Evolutionary conservation across 2,888 invertebrate genomes (phyloP), one percentile per base, ranked within the genome.

Genomic region (Cephus pygmeus): DNA sequence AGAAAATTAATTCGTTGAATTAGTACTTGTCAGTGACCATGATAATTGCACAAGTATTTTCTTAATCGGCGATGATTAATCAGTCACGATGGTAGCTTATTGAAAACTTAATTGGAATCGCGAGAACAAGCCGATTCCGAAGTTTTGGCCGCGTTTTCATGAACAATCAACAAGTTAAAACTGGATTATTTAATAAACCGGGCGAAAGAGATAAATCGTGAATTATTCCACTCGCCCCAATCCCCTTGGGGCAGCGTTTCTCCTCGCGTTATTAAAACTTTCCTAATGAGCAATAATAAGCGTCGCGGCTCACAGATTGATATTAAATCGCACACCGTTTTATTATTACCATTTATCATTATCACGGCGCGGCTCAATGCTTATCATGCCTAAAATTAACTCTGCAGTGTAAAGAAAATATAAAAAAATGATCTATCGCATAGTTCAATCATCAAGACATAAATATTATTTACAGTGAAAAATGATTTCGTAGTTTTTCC

Each of bases 211-310:
- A 88, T 87, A 87, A 89, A 87, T 87, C 85, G 85, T 83, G 82
- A 86, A 81, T 79, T 80, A 56, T 81, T 82, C 83, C 81, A 77
- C 79, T 33, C 73, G 76, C 73, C 73, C 73, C 76, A 74, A 40
- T 76, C 33, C 75, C 73, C 56, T 36, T 74, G 34, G 73, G 75
- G 76, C 80, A 78, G 73, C 40, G 80, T 81, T 77, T 80, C 84
- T 83, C 86, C 84, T 84, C 81, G 84, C 85, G 86, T 88, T 88
- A 89, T 89, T 87, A 89, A 89, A 89, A 90, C 85, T 89, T 88
- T 85, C 84, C 87, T 88, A 88, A 90, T 90, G 87, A 86, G 83
- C 86, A 84, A 84, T 89, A 89, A 90, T 89, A 87, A 87, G 87
- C 84, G 85, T 84, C 83, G 87, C 81, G 82, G 82, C 82, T 79